phyloP scores from a whole-genome alignment of 2,797 vertebrate genomes.

The Eidolon dupreanum region DNA sequence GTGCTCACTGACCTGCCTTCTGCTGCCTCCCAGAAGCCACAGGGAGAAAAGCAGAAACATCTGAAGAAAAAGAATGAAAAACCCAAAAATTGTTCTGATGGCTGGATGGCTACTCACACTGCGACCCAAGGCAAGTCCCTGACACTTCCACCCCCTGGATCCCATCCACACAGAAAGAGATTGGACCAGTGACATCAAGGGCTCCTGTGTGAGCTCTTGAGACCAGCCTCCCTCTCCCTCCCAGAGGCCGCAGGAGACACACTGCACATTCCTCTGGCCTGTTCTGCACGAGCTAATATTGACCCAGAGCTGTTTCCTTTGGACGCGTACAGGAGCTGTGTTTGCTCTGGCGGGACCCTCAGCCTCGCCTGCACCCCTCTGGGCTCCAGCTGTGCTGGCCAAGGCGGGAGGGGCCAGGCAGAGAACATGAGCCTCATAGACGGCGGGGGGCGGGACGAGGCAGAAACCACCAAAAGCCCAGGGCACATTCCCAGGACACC shows the following conservation, averaged over 20 bases:
- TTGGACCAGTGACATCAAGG: background rate
- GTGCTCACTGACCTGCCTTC: background rate
- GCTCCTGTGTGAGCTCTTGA: background rate
- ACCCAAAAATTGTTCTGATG: background rate
- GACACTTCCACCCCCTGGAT: background rate
- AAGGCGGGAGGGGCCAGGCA: background rate
- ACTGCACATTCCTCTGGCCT: background rate
- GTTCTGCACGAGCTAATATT: background rate
- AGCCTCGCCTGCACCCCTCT: background rate
- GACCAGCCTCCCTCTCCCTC: background rate
- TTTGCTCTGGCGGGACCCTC: constrained; percentile 37
- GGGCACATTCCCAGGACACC: background rate
- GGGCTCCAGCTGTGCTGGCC: background rate
- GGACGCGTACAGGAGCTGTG: background rate
- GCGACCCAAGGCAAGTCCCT: background rate
- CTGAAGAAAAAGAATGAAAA: background rate
- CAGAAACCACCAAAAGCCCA: background rate
- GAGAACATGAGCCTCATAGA: rapidly evolving
- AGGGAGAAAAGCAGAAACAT: background rate
- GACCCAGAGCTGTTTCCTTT: constrained; percentile 49
- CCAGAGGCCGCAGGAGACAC: background rate
- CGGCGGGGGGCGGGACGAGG: background rate
- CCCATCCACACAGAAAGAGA: background rate
- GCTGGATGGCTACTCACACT: background rate
- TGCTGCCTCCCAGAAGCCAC: background rate